Evolutionary conservation across 2,797 vertebrate genomes (phyloP).

Genomic region (Dromococcyx pavoninus): DNA sequence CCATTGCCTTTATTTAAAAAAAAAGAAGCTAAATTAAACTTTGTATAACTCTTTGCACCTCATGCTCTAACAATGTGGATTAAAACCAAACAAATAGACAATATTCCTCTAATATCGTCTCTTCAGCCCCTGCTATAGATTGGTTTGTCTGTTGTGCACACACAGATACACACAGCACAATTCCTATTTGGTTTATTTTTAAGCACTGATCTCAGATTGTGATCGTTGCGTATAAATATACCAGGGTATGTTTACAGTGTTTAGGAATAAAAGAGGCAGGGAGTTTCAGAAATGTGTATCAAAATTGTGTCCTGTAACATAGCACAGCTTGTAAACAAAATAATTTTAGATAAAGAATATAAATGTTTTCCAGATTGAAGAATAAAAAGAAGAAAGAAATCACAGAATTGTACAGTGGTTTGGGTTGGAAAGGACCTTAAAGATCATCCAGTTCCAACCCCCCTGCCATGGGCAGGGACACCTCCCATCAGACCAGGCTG

Average conservation of each 20-base stretch:
- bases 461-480: too few relatives aligned
- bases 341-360: background rate
- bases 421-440: too few relatives aligned
- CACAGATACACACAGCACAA: too few relatives aligned
- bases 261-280: background rate
- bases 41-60: background rate
- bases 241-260: background rate
- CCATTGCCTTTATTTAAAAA: background rate
- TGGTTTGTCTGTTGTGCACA: background rate
- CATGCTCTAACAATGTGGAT: background rate
- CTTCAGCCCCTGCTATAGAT: background rate
- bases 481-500: too few relatives aligned
- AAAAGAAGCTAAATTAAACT: background rate
- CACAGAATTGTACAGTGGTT: too few relatives aligned
- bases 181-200: constrained; percentile 22
- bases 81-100: background rate
- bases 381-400: background rate
- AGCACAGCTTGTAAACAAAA: background rate
- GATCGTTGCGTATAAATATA: background rate
- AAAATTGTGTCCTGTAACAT: background rate
- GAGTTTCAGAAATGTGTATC: background rate
- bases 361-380: background rate
- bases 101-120: background rate
- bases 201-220: background rate
- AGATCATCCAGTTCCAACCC: too few relatives aligned